Base-by-base conservation (phyloP, 2,113 vertebrate species). In the Crotalus tigris region DNA sequence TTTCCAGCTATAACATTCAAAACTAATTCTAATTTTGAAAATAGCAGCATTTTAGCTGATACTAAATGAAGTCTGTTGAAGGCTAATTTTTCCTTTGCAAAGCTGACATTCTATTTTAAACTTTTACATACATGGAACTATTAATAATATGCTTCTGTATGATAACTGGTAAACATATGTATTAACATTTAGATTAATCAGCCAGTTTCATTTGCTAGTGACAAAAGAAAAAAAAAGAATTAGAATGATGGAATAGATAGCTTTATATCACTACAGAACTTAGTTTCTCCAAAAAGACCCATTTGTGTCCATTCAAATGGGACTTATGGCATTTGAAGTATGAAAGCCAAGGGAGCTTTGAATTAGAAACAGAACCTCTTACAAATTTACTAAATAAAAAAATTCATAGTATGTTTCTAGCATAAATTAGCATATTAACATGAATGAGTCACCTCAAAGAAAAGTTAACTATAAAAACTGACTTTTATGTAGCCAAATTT, bases 21-120 rank as follows among this genome's bases (percentile, higher is more conserved):
- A 90, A 81, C 92, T 57, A 93, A 90, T 90, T 93, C 75, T 89
- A 86, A 44, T 93, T 93, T 90, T 86, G n/a, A 90, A 90, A 93
- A 93, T 93, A 81, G 89, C 88, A 93, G 33, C 55, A 46, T 93
- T 93, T 93, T 93, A 89, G 89, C 81, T 87, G 4, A 33, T 54
- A 54, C 55, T 93, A 90, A 90, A 93, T 93, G 89, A 64, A 93
- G 92, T 15, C 55, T 64, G 46, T 90, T 90, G 55, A 93, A 61
- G 39, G 12, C 55, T 61, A 86, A 49, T 44, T 93, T 93, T 87
- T 87, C n/a, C 75, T 75, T 85, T 69, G 92, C 69, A 93, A 90
- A 24, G 39, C 3, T 53, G 49, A 89, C 17, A 26, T 93, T 93
- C 75, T 64, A 64, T 93, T 90, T 93, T 93, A 61, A 49, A 49